Conservation (phyloP, 2,888 invertebrate species). For the Apoderus coryli region DNA sequence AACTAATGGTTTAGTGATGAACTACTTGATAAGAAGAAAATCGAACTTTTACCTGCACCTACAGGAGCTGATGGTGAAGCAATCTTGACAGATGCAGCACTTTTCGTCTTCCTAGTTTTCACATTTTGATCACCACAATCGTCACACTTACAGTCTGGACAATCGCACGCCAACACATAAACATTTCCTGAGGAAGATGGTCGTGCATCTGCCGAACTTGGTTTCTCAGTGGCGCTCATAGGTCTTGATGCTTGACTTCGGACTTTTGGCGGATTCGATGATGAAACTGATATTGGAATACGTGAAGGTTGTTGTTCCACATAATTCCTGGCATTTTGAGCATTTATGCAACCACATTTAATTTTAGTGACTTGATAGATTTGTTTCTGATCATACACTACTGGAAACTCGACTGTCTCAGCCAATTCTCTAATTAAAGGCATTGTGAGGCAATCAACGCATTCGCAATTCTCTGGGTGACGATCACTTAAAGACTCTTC, state of each 20-base stretch:
- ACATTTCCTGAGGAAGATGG: background rate
- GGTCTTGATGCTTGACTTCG: too few species aligned
- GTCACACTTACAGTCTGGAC: constrained; percentile 12
- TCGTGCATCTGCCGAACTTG: background rate
- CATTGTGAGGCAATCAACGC: constrained; percentile 19
- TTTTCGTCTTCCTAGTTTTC: background rate
- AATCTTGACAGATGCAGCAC: too few species aligned
- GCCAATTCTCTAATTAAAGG: constrained; percentile 18
- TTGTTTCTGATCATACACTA: constrained; percentile 18
- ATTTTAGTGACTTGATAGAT: constrained; percentile 19
- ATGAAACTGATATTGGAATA: constrained; percentile 17
- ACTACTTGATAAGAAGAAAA: too few species aligned
- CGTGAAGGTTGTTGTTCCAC: constrained; percentile 14
- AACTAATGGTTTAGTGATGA: too few species aligned
- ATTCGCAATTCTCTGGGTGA: constrained; percentile 19
- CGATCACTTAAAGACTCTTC: constrained; percentile 1
- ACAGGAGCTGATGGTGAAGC: too few species aligned
- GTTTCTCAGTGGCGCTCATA: too few species aligned
- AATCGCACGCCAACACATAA: constrained; percentile 10
- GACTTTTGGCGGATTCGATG: constrained; percentile 4
- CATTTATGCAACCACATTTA: constrained; percentile 17
- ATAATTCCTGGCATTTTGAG: constrained; percentile 15
- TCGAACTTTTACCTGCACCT: too few species aligned
- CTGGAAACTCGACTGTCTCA: constrained; percentile 16
- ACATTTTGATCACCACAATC: constrained; percentile 15